Conservation (phyloP, 2,888 invertebrate species). For the Synanthedon myopaeformis region DNA sequence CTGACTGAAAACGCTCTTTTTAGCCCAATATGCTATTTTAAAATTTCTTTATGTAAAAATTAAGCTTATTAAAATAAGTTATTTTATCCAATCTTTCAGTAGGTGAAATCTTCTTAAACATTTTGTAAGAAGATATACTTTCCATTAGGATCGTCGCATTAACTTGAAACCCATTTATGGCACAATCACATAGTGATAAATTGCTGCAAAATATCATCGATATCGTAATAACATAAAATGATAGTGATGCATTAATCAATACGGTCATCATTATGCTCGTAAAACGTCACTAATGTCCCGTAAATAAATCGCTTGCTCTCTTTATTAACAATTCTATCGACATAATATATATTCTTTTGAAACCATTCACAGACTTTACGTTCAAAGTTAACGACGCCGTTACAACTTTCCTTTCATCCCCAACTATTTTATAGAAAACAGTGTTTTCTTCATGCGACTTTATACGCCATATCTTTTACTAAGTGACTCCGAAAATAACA, state of each 20-base stretch:
- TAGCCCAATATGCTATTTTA: too few relatives aligned
- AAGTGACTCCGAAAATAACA: constrained; percentile 53
- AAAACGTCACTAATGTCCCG: constrained; percentile 61
- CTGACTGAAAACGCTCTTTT: too few relatives aligned
- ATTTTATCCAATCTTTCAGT: too few relatives aligned
- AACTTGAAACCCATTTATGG: not conserved
- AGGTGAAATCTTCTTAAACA: too few relatives aligned
- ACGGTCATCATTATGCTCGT: constrained; percentile 42
- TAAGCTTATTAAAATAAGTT: too few relatives aligned
- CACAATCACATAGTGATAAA: not conserved
- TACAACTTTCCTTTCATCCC: constrained; percentile 61
- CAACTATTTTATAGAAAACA: constrained; percentile 65
- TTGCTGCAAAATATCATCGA: not conserved
- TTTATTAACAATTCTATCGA: constrained; percentile 65
- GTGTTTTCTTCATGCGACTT: constrained; percentile 67
- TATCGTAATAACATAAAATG: constrained; percentile 8
- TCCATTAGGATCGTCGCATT: too few relatives aligned
- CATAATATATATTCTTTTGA: constrained; percentile 54
- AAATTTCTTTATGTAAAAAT: too few relatives aligned
- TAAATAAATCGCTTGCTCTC: constrained; percentile 56
- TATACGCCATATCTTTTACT: constrained; percentile 61
- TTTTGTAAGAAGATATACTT: too few relatives aligned
- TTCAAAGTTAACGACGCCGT: constrained; percentile 54
- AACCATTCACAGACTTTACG: constrained; percentile 63
- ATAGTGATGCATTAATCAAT: constrained; percentile 50